phyloP scores from a whole-genome alignment of 2,797 vertebrate genomes.

The Pipistrellus nathusii region DNA sequence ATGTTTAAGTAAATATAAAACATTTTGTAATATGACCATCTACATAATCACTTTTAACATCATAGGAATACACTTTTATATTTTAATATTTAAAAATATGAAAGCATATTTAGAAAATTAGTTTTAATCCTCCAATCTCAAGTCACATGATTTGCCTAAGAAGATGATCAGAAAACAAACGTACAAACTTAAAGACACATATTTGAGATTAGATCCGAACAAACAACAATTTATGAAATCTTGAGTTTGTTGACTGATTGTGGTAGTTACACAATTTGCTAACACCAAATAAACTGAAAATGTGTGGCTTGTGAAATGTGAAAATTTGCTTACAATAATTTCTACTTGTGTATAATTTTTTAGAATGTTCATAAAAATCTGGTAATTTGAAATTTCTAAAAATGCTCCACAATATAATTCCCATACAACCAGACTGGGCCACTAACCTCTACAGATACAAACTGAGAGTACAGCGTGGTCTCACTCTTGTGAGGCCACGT shows the following conservation, averaged over 20 bases:
- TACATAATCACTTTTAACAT: slow-evolving; percentile 25
- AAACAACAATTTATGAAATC: slow-evolving; percentile 7
- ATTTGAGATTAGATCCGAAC: slow-evolving; percentile 42
- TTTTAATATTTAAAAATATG: slow-evolving; percentile 49
- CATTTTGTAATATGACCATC: not conserved
- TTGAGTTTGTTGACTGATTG: not conserved
- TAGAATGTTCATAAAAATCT: slow-evolving; percentile 37
- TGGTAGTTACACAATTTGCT: not conserved
- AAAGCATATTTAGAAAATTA: slow-evolving; percentile 32
- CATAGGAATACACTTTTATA: slow-evolving; percentile 31
- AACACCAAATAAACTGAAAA: slow-evolving; percentile 10
- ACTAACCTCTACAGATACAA: not conserved
- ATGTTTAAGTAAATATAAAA: slow-evolving; percentile 1
- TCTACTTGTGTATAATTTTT: slow-evolving; percentile 16
- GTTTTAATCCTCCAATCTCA: slow-evolving; percentile 42
- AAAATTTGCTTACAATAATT: not conserved
- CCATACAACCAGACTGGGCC: not conserved
- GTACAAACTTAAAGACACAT: not conserved
- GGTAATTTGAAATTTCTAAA: slow-evolving; percentile 55
- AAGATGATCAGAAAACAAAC: slow-evolving; percentile 19
- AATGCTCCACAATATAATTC: not conserved
- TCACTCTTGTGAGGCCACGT: not conserved
- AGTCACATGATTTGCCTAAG: slow-evolving; percentile 27
- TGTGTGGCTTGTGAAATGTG: not conserved
- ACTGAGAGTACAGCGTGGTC: not conserved